phyloP scores from a whole-genome alignment of 2,888 invertebrate species.

The Unio pictorum region DNA sequence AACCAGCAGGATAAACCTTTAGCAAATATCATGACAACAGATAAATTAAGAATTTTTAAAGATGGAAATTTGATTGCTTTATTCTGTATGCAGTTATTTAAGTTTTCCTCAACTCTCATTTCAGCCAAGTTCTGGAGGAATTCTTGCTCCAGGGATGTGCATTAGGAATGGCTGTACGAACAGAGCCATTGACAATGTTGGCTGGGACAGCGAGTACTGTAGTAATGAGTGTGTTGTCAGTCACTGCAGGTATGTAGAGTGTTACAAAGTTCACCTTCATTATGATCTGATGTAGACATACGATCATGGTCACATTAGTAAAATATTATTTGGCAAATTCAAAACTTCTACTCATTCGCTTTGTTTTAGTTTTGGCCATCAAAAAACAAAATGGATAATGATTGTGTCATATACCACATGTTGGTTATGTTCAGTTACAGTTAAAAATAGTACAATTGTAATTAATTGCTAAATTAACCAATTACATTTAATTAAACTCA shows the following conservation, averaged over 20 bases:
- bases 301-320: background rate
- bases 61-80: too few species aligned
- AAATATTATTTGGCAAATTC: background rate
- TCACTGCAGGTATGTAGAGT: constrained; percentile 84
- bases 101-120: background rate
- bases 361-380: background rate
- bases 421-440: too few species aligned
- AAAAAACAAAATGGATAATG: background rate
- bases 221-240: constrained; percentile 97
- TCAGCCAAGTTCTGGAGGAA: constrained; percentile 22
- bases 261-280: constrained; percentile 14
- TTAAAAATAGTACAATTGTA: too few species aligned
- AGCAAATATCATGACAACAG: too few species aligned
- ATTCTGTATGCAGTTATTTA: too few species aligned
- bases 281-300: background rate
- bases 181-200: constrained; percentile 89
- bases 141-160: constrained; percentile 50
- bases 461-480: too few species aligned
- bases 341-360: too few species aligned
- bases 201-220: constrained; percentile 98
- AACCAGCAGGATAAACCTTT: too few species aligned
- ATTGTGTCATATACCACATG: background rate
- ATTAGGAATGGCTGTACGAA: constrained; percentile 89
- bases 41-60: too few species aligned
- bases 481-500: too few species aligned